A percentile compares a stretch with the other conserved stretches of the same genome.
Conservation (phyloP, 2,113 vertebrate genomes). For the Sardina pilchardus region DNA sequence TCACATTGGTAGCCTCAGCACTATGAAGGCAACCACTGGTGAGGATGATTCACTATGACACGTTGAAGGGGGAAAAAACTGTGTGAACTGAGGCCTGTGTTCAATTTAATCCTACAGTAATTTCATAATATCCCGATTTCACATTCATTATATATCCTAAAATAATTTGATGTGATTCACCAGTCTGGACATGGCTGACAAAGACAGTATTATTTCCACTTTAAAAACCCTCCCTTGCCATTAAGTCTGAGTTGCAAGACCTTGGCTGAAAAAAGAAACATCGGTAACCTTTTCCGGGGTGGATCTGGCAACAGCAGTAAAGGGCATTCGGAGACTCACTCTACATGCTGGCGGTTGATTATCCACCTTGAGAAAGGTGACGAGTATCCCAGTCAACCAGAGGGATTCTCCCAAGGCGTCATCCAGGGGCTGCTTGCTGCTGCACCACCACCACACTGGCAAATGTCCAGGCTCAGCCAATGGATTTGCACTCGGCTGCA, state of each 20-base stretch:
- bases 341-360: neutral
- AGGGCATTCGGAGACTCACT: constrained; percentile 8
- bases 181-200: neutral
- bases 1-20: neutral
- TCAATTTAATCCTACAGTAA: neutral
- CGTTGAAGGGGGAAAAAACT: neutral
- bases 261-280: neutral
- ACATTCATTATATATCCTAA: neutral
- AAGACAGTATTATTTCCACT: neutral
- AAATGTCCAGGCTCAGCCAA: constrained; percentile 25
- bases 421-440: neutral
- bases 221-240: neutral
- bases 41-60: neutral
- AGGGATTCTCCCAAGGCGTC: constrained; percentile 5
- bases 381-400: neutral
- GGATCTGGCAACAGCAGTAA: constrained; percentile 4
- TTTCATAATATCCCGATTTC: neutral
- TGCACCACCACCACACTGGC: constrained; percentile 33
- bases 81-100: neutral
- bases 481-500: constrained; percentile 37
- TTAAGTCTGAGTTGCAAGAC: neutral
- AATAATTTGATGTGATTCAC: neutral
- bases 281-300: constrained; percentile 6
- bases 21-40: neutral
- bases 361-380: neutral